phyloP scores from a whole-genome alignment of 2,113 vertebrate species.

The Thunnus maccoyii region DNA sequence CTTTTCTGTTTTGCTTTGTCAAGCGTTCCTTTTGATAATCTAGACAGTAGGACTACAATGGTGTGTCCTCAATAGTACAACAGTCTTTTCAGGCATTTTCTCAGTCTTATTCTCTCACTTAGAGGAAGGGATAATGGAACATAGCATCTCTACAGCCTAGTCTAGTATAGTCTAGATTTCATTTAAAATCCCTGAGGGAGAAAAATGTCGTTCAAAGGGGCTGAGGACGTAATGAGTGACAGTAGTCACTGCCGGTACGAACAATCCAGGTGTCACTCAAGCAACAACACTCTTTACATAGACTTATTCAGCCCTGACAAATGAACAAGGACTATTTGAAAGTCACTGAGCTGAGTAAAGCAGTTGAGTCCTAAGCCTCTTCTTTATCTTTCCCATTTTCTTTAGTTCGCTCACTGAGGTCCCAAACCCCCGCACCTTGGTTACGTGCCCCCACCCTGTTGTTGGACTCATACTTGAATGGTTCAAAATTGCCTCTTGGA shows the following conservation, averaged over 20 bases:
- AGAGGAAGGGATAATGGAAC: constrained; percentile 36
- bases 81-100: constrained; percentile 30
- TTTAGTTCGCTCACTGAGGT: constrained; percentile 46
- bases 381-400: constrained; percentile 71
- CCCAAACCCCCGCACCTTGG: constrained; percentile 61
- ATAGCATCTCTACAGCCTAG: constrained; percentile 15
- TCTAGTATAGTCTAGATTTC: constrained; percentile 54
- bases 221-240: constrained; percentile 65
- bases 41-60: constrained; percentile 5
- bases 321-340: constrained; percentile 75
- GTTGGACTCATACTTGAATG: constrained; percentile 75
- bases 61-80: constrained; percentile 16
- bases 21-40: constrained; percentile 30
- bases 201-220: constrained; percentile 48
- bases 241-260: constrained; percentile 56
- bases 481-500: constrained; percentile 77
- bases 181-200: constrained; percentile 55
- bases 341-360: constrained; percentile 77
- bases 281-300: constrained; percentile 57
- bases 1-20: constrained; percentile 20
- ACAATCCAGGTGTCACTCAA: constrained; percentile 76
- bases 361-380: constrained; percentile 74
- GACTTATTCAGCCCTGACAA: constrained; percentile 75
- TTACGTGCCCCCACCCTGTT: constrained; percentile 47
- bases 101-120: constrained; percentile 32